These are phyloP conservation scores for Drosophila prolongata DNA, from an alignment of 2,888 invertebrate species.

Conservation along the genomic window DNA sequence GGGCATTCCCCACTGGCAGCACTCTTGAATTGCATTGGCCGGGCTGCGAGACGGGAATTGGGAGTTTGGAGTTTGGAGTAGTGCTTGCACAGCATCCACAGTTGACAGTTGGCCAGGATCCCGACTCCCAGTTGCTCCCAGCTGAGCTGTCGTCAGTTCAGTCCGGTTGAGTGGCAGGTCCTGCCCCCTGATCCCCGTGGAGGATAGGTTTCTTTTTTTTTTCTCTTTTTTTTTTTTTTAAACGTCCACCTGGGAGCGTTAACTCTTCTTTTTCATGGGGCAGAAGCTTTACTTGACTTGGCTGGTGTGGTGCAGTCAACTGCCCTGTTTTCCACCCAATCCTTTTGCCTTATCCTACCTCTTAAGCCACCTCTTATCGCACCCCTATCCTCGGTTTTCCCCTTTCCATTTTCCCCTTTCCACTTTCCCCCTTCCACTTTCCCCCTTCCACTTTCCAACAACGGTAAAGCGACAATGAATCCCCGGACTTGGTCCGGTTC, in stretches of 20 bases:
- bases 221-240: conserved; percentile 46
- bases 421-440: conserved; percentile 12
- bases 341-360: conserved; percentile 13
- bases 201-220: background rate
- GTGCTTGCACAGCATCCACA: conserved; percentile 17
- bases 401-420: conserved; percentile 22
- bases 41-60: conserved; percentile 6
- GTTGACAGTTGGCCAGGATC: conserved; percentile 30
- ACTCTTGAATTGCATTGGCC: conserved; percentile 33
- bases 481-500: conserved; percentile 43
- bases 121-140: conserved; percentile 43
- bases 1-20: conserved; percentile 16
- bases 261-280: conserved; percentile 51
- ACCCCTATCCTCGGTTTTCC: conserved; percentile 8
- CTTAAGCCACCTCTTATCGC: conserved; percentile 5
- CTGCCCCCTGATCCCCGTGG: conserved; percentile 42
- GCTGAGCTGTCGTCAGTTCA: conserved; percentile 74
- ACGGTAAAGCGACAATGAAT: conserved; percentile 49
- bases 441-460: conserved; percentile 22
- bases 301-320: conserved; percentile 29
- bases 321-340: conserved; percentile 45
- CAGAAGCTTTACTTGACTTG: conserved; percentile 4
- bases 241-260: conserved; percentile 68
- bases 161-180: conserved; percentile 69
- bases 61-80: background rate